These are phyloP conservation scores for Cryptosula pallasiana DNA, from an alignment of 2,888 invertebrate genomes.

Conservation along the genomic window DNA sequence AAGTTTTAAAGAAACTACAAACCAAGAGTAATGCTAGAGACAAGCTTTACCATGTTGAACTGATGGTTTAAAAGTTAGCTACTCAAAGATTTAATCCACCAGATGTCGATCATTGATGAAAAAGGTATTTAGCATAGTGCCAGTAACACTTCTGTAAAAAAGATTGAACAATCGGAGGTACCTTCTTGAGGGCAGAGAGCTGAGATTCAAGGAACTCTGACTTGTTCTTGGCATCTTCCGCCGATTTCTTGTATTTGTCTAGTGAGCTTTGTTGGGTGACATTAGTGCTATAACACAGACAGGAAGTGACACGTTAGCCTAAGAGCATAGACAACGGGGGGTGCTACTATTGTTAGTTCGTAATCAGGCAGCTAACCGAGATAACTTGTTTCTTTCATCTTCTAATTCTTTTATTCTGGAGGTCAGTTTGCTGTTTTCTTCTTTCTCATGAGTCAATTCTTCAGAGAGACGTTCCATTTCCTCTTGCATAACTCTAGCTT, in stretches of 20 bases:
- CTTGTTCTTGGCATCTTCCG: constrained; percentile 49
- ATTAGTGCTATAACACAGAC: constrained; percentile 27
- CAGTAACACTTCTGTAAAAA: too few species aligned
- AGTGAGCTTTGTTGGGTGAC: constrained; percentile 48
- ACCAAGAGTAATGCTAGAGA: too few species aligned
- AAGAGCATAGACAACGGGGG: too few species aligned
- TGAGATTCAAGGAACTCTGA: constrained; percentile 46
- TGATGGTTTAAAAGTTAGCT: too few species aligned
- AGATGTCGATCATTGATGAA: too few species aligned
- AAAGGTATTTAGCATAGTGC: too few species aligned
- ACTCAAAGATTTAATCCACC: too few species aligned
- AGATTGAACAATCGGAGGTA: too few species aligned
- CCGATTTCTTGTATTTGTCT: constrained; percentile 51
- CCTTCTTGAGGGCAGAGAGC: constrained; percentile 41
- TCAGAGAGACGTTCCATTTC: constrained; percentile 46
- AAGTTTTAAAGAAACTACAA: too few species aligned
- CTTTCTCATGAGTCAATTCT: constrained; percentile 43
- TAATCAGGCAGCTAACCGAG: constrained; percentile 2
- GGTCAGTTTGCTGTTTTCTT: constrained; percentile 43
- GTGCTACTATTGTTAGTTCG: too few species aligned
- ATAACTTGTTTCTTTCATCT: constrained; percentile 49
- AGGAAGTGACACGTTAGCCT: too few species aligned
- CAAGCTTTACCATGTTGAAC: too few species aligned
- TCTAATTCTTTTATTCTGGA: constrained; percentile 49
- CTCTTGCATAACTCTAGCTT: constrained; percentile 52